Evolutionary conservation across 2,113 vertebrate species (phyloP).

Genomic region (Centropus bengalensis): DNA sequence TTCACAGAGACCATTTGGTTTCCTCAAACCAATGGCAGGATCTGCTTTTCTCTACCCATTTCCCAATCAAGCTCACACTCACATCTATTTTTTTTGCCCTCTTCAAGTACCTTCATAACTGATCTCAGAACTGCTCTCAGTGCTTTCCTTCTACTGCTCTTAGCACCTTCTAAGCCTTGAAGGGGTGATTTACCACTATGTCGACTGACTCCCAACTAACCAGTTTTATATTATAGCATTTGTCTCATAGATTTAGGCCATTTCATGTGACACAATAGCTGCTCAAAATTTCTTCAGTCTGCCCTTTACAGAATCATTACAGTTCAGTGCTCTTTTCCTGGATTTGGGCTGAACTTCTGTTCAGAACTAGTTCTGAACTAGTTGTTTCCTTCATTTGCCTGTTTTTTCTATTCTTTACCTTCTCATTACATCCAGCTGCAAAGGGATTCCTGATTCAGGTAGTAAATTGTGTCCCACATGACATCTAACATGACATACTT

Average conservation of each 20-base stretch:
- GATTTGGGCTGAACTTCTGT: background rate
- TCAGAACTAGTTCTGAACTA: background rate
- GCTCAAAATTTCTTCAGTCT: background rate
- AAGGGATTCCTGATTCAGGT: background rate
- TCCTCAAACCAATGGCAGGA: background rate
- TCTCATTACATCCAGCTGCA: background rate
- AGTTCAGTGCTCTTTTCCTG: background rate
- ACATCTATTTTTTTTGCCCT: background rate
- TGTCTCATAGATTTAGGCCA: background rate
- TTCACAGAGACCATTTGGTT: rapidly evolving
- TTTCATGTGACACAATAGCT: background rate
- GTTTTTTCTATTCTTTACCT: background rate
- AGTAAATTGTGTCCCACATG: background rate
- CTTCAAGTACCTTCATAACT: background rate
- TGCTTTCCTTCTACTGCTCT: background rate
- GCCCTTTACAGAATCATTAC: background rate
- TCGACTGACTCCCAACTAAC: background rate
- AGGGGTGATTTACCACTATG: background rate
- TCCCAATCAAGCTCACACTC: background rate
- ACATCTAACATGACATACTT: background rate
- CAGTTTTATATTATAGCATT: background rate
- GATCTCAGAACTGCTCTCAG: background rate
- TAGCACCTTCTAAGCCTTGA: background rate
- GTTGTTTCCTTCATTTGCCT: background rate
- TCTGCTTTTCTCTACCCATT: background rate